Evolutionary conservation across 2,113 vertebrate genomes (phyloP).

Genomic region (Nothocercus nigrocapillus): DNA sequence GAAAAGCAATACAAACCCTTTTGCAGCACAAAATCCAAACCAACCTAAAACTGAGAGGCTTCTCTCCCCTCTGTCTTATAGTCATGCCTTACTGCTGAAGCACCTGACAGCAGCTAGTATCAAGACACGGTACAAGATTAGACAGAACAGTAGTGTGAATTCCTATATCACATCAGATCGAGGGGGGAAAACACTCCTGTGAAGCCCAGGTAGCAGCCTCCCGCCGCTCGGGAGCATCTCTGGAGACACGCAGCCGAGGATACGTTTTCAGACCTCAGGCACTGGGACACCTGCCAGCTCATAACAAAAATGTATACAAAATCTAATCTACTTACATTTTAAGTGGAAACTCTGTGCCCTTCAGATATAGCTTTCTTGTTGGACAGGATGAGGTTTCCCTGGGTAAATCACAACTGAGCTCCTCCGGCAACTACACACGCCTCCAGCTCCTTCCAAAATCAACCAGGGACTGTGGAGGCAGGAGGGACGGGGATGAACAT

Average conservation of each 20-base stretch:
- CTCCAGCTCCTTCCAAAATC: background rate
- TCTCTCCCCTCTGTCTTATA: background rate
- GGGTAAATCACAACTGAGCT: slow-evolving; percentile 19
- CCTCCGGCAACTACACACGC: background rate
- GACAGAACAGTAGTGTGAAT: slow-evolving; percentile 39
- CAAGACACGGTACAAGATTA: slow-evolving; percentile 35
- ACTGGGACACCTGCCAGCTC: slow-evolving; percentile 48
- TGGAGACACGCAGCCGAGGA: background rate
- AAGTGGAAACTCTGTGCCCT: slow-evolving; percentile 60
- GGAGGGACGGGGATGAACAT: background rate
- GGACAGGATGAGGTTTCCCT: slow-evolving; percentile 45
- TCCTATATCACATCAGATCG: background rate
- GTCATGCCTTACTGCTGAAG: background rate
- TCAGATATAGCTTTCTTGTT: slow-evolving; percentile 50
- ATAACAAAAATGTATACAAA: slow-evolving; percentile 68
- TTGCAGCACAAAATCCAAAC: slow-evolving; percentile 5
- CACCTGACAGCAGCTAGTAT: background rate
- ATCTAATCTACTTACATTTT: slow-evolving; percentile 62
- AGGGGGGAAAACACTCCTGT: background rate
- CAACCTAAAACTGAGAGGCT: background rate
- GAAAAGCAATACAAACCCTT: background rate
- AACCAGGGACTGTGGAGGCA: background rate
- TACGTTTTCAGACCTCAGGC: slow-evolving; percentile 37
- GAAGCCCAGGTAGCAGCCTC: slow-evolving; percentile 8
- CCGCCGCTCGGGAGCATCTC: slow-evolving; percentile 34